These are phyloP conservation scores for Penaeus indicus DNA, from an alignment of 1,140 invertebrate species.

Conservation along the genomic window DNA sequence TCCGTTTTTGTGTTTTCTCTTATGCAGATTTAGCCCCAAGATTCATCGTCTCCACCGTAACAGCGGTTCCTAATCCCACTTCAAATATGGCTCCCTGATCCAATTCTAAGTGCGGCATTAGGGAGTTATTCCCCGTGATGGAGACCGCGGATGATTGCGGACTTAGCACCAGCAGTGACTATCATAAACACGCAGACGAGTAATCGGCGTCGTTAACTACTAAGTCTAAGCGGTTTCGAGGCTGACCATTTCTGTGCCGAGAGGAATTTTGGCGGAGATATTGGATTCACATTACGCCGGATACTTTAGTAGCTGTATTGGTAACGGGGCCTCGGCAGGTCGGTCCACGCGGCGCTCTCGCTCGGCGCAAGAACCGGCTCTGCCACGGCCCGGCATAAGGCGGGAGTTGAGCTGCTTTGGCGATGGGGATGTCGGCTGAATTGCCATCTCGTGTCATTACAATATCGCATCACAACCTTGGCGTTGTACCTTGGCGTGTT, in stretches of 20 bases:
- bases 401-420: not conserved
- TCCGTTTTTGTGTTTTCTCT: too few species aligned
- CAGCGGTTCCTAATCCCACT: slow-evolving; percentile 29
- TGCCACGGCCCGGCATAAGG: slow-evolving; percentile 32
- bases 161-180: slow-evolving; percentile 59
- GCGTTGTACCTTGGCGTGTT: slow-evolving; percentile 58
- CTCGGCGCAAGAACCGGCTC: slow-evolving; percentile 21
- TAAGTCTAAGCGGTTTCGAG: slow-evolving; percentile 61
- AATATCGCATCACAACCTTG: not conserved
- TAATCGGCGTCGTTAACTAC: slow-evolving; percentile 63
- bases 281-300: slow-evolving; percentile 59
- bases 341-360: slow-evolving; percentile 8
- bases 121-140: slow-evolving; percentile 49
- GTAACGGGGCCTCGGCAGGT: slow-evolving; percentile 41
- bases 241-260: slow-evolving; percentile 59
- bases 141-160: slow-evolving; percentile 50
- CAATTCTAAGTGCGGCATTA: slow-evolving; percentile 57
- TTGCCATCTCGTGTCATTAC: not conserved
- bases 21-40: too few species aligned
- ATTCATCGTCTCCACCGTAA: too few species aligned
- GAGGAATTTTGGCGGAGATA: slow-evolving; percentile 61
- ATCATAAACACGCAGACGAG: slow-evolving; percentile 60
- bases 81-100: slow-evolving; percentile 56
- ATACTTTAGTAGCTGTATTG: slow-evolving; percentile 63
- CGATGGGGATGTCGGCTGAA: slow-evolving; percentile 19